Base-by-base conservation (phyloP, 2,797 vertebrate genomes). In the Xenops minutus region DNA sequence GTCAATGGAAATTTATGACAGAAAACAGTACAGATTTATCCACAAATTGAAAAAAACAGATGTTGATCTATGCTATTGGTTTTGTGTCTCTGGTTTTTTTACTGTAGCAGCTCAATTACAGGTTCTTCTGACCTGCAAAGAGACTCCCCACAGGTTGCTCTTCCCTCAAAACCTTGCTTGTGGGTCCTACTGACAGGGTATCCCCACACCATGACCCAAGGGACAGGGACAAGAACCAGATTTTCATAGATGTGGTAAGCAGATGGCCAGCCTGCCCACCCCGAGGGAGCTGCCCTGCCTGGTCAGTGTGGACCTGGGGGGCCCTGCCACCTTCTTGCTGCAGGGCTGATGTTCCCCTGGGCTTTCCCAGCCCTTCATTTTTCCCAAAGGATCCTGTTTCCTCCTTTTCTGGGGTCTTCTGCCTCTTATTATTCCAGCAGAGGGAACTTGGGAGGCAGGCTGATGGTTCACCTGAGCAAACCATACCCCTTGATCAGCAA, bases 331-430 rank as follows among this genome's bases (percentile, higher is more conserved):
- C 19, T 64, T 12, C 14, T 9, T 18, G 4, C 6, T 8, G 0
- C 0, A 0, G 13, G 10, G 14, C 16, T 5, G 1, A 48, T 26
- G 4, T 23, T 3, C 9, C 7, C 17, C 7, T 3, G 8, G 23
- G 7, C 15, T 74, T 71, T 44, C 36, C 34, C 2, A 2, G 23
- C 6, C 43, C 34, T 32, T 56, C 0, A 0, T 1, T 73, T 85
- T 78, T 54, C 32, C 72, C 61, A 56, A 0, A 0, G 26, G 14
- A 10, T 75, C 24, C 7, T 19, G 3, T 39, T 68, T 46, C 29
- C 24, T 89, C 13, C 26, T 84, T 71, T 51, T 44, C 51, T 2
- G 30, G 15, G 24, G 3, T 62, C 15, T 77, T 61, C 30, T 74
- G 32, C 10, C n/a, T 56, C 26, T 59, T 37, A 9, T 5, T 12